Conservation (phyloP, 1,140 invertebrate species). For the Nebria ingens region DNA sequence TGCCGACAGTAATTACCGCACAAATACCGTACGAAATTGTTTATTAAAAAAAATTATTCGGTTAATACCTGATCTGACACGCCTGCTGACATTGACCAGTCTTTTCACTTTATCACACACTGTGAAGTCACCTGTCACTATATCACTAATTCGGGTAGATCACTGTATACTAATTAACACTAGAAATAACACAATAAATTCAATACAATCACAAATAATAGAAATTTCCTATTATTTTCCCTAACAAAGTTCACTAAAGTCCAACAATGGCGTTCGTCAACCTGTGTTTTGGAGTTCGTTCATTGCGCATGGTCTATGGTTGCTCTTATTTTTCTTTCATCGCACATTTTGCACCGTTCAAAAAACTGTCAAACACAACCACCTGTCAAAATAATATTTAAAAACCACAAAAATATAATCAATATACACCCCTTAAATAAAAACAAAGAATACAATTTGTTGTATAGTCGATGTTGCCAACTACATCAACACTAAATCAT, state of each 20-base stretch:
- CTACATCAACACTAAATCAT: too few relatives aligned
- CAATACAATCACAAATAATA: conserved; percentile 14
- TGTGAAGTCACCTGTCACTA: conserved; percentile 7
- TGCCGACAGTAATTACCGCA: background rate
- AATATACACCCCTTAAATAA: too few relatives aligned
- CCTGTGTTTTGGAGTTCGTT: conserved; percentile 7
- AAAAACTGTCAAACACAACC: background rate
- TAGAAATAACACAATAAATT: conserved; percentile 10
- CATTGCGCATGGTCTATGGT: background rate
- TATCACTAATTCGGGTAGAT: conserved; percentile 12
- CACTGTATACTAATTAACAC: conserved; percentile 12
- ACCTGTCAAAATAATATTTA: background rate
- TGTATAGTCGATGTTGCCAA: too few relatives aligned
- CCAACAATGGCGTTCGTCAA: conserved; percentile 26
- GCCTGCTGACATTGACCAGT: conserved; percentile 56
- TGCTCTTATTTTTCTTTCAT: background rate
- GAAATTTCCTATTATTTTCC: conserved; percentile 16
- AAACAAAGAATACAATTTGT: too few relatives aligned
- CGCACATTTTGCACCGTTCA: background rate
- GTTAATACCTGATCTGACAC: conserved; percentile 54
- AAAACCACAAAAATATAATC: too few relatives aligned
- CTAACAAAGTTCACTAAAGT: conserved; percentile 22
- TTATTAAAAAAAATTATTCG: conserved; percentile 6
- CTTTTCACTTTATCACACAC: conserved; percentile 21
- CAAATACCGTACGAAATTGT: background rate